Conservation (phyloP, 1,140 invertebrate species). For the Drosophila ercepeae region DNA sequence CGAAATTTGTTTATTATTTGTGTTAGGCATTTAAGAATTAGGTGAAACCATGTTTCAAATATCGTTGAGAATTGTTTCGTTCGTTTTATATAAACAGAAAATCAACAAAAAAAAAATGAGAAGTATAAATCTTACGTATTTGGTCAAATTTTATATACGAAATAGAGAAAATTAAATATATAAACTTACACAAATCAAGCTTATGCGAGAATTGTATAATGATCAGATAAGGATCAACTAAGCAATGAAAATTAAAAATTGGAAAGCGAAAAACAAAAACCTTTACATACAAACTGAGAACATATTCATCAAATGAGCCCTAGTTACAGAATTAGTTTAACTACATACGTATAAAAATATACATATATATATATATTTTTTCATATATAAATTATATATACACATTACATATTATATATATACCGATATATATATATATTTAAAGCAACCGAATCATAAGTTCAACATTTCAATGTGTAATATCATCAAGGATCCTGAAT, state of each 20-base stretch:
- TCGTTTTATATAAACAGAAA: slow-evolving; percentile 39
- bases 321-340: slow-evolving; percentile 80
- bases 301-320: slow-evolving; percentile 81
- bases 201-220: slow-evolving; percentile 36
- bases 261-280: slow-evolving; percentile 31
- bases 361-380: slow-evolving; percentile 58
- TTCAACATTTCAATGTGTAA: slow-evolving; percentile 58
- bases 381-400: slow-evolving; percentile 59
- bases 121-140: slow-evolving; percentile 51
- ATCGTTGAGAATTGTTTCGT: slow-evolving; percentile 76
- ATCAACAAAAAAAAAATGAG: slow-evolving; percentile 3
- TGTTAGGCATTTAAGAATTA: slow-evolving; percentile 72
- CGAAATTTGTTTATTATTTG: slow-evolving; percentile 57
- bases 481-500: slow-evolving; percentile 31
- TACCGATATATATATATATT: neutral
- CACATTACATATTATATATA: slow-evolving; percentile 45
- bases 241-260: neutral
- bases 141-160: slow-evolving; percentile 66
- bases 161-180: slow-evolving; percentile 63
- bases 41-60: slow-evolving; percentile 76
- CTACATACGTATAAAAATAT: slow-evolving; percentile 52
- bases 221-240: slow-evolving; percentile 7
- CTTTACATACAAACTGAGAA: slow-evolving; percentile 73
- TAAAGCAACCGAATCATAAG: slow-evolving; percentile 42
- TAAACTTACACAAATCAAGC: slow-evolving; percentile 49